Conservation (phyloP, 2,888 invertebrate species). For the Priapulus caudatus region DNA sequence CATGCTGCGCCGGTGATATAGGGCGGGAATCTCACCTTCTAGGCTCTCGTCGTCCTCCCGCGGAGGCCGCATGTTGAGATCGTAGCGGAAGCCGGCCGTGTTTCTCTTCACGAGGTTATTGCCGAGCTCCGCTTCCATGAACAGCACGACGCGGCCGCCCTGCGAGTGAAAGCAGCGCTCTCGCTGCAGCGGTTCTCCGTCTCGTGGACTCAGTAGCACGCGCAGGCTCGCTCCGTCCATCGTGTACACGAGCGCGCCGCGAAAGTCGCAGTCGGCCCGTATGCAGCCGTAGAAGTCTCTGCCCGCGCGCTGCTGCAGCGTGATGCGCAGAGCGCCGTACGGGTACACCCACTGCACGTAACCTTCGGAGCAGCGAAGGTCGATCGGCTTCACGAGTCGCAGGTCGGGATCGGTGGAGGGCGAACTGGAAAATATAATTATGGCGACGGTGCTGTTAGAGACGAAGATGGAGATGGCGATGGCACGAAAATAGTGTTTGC, state of each 20-base stretch:
- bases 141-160: slow-evolving; percentile 52
- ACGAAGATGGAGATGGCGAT: too few relatives aligned
- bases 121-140: slow-evolving; percentile 46
- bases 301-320: slow-evolving; percentile 48
- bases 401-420: too few relatives aligned
- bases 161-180: slow-evolving; percentile 50
- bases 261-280: slow-evolving; percentile 40
- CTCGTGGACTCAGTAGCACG: slow-evolving; percentile 48
- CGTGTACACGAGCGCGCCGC: slow-evolving; percentile 48
- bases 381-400: slow-evolving; percentile 57
- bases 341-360: slow-evolving; percentile 62
- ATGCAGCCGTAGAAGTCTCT: slow-evolving; percentile 54
- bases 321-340: slow-evolving; percentile 55
- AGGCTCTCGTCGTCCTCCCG: slow-evolving; percentile 47
- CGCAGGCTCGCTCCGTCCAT: slow-evolving; percentile 51
- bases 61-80: slow-evolving; percentile 49
- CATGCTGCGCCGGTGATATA: too few relatives aligned
- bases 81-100: slow-evolving; percentile 54
- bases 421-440: too few relatives aligned
- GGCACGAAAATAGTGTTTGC: too few relatives aligned
- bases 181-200: slow-evolving; percentile 32
- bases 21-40: slow-evolving; percentile 45
- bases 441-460: too few relatives aligned
- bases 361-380: slow-evolving; percentile 60
- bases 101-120: slow-evolving; percentile 37